Evolutionary conservation across 2,113 vertebrate species (phyloP), one percentile per base, ranked within the genome.

Genomic region (Rhineura floridana): DNA sequence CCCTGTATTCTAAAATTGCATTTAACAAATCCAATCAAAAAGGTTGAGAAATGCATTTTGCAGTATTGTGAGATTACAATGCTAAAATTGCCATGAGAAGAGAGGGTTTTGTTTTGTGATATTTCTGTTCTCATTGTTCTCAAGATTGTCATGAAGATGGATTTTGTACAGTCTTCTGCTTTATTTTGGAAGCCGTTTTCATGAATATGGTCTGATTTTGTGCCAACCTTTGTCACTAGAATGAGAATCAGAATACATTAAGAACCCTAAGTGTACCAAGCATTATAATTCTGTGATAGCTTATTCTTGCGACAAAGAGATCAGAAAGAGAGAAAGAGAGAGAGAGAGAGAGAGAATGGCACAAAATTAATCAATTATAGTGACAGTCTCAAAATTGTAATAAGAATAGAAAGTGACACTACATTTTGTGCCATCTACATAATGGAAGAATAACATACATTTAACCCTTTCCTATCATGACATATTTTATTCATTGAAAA

Each of bases 361-460:
- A 92, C 81, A 91, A 95, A 95, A 95, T 93, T 95, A 93, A 96
- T 95, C 93, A 94, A 95, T 95, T 95, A 94, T 62, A 93, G 88
- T 89, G 91, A 93, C 92, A 93, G 87, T 90, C 91, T 93, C 92
- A 92, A 0, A 0, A 94, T 91, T 92, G 86, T 90, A 95, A 89
- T 94, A 94, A 88, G 90, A 94, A 95, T 92, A 94, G 93, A 93
- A 96, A 94, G 88, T 87, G 84, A 83, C 46, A 91, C 90, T 91
- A 91, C 39, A 85, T 92, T 93, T 93, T 92, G 48, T 87, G 33
- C 62, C 90, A 93, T 95, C 94, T 95, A 91, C 91, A 93, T 95
- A 93, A 91, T 82, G 67, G 81, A 91, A 78, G 83, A 90, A 90
- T 87, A 46, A 2, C 91, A 93, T 90, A 86, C 90, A 95, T 91